Evolutionary conservation across 2,888 invertebrate genomes (phyloP).

Genomic region (Xiphydria camelus): DNA sequence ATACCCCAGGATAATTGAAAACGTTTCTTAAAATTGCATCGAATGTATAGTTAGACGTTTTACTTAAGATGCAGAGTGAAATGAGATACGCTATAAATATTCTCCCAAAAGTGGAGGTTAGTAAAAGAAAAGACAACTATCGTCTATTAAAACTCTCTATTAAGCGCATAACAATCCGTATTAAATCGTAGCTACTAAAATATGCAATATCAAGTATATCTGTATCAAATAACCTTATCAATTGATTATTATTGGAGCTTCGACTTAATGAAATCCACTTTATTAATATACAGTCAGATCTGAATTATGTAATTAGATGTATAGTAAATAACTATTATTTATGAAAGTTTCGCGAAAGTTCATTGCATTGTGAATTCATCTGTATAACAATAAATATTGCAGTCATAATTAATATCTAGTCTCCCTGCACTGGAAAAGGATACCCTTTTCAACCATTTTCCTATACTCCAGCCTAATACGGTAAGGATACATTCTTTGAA

Average conservation of each 20-base stretch:
- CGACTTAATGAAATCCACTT: too few relatives aligned
- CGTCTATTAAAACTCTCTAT: constrained; percentile 1
- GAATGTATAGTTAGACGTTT: neutral
- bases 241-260: too few relatives aligned
- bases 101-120: neutral
- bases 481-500: too few relatives aligned
- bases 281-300: too few relatives aligned
- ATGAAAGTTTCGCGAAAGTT: neutral
- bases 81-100: neutral
- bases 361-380: neutral
- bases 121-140: neutral
- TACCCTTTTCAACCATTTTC: too few relatives aligned
- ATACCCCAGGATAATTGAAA: neutral
- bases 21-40: neutral
- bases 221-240: neutral
- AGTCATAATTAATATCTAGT: neutral
- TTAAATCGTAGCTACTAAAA: neutral
- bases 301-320: neutral
- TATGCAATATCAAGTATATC: neutral
- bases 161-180: neutral
- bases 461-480: too few relatives aligned
- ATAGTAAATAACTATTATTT: neutral
- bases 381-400: neutral
- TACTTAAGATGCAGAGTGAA: too few relatives aligned
- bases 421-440: too few relatives aligned